These are phyloP conservation scores for Thalassophryne amazonica DNA, from an alignment of 2,797 vertebrate species.

Conservation along the genomic window DNA sequence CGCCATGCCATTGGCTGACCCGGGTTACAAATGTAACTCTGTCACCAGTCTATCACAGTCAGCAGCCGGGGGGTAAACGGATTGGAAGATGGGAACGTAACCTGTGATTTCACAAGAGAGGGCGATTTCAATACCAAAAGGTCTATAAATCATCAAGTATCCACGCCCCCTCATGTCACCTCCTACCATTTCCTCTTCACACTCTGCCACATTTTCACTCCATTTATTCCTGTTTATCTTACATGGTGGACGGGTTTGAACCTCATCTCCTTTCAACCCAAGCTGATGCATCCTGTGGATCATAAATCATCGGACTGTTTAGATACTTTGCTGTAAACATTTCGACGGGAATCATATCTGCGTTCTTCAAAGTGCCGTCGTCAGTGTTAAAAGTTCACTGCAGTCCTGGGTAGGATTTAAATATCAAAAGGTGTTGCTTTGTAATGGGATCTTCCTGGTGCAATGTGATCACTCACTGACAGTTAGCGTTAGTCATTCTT, in stretches of 20 bases:
- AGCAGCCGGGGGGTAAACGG: slow-evolving; percentile 56
- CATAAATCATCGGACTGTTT: slow-evolving; percentile 74
- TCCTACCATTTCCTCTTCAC: slow-evolving; percentile 50
- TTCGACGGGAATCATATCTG: slow-evolving; percentile 69
- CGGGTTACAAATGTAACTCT: slow-evolving; percentile 26
- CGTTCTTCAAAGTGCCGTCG: slow-evolving; percentile 59
- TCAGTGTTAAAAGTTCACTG: slow-evolving; percentile 75
- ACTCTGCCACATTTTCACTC: slow-evolving; percentile 36
- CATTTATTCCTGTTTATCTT: slow-evolving; percentile 81
- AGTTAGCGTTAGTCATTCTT: slow-evolving; percentile 7
- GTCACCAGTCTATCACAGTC: slow-evolving; percentile 51
- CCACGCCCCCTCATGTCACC: slow-evolving; percentile 40
- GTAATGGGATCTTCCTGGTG: slow-evolving; percentile 36
- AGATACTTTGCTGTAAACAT: slow-evolving; percentile 70
- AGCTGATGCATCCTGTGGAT: slow-evolving; percentile 59
- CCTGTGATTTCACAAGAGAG: slow-evolving; percentile 60
- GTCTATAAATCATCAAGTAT: slow-evolving; percentile 67
- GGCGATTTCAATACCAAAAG: slow-evolving; percentile 70
- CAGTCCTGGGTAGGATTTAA: slow-evolving; percentile 65
- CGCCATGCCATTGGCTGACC: slow-evolving; percentile 41
- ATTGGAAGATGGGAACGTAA: slow-evolving; percentile 46
- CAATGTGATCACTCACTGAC: slow-evolving; percentile 47
- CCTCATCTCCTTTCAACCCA: slow-evolving; percentile 62
- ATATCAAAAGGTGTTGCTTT: slow-evolving; percentile 71
- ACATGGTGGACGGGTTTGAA: slow-evolving; percentile 65